Evolutionary conservation across 2,888 invertebrate genomes (phyloP), one percentile per base, ranked within the genome.

Genomic region (Leuctra nigra): DNA sequence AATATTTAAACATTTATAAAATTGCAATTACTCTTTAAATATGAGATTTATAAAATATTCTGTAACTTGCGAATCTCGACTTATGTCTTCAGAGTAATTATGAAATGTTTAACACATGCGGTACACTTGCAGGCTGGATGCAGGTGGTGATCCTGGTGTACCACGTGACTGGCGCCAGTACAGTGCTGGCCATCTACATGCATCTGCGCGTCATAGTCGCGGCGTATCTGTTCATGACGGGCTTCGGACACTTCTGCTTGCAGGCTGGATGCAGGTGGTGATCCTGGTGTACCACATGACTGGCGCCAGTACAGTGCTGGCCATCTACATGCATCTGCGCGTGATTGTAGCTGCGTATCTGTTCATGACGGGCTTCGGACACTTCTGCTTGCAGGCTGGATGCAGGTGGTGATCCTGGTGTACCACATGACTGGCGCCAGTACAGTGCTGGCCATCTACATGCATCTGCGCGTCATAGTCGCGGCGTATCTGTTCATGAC

Each of bases 391-490:
- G 13, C 54, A 71, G 70, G 80, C 2, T 93, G 96, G 88, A 96
- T 97, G 29, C 29, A 29, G 11, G 7, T 29, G 29, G 29, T 29
- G 29, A 29, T 29, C 29, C 29, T 29, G 29, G 29, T 29, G 29
- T 95, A 94, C 73, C 93, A 96, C 67, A 86, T 96, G 69, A 97
- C 96, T 0, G 96, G 95, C 0, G 96, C 96, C 14, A 87, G 86
- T 68, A 85, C 88, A 67, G 85, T 91, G 16, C 73, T 91, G 29
- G 7, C 29, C 7, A 29, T 29, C 29, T 29, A 29, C 29, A 7
- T 29, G 29, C 29, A 29, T 11, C 11, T 94, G 39, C 81, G 93
- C 59, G 83, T 93, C 0, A 76, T 96, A 13, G 88, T 92, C 59
- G 91, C 95, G 4, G 82, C 91, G 0, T 97, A 95, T 70, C 78